A percentile compares a stretch with the other conserved stretches of the same genome.
Evolutionary conservation across 2,888 invertebrate genomes (phyloP).

Genomic region (Oscheius sp.): DNA sequence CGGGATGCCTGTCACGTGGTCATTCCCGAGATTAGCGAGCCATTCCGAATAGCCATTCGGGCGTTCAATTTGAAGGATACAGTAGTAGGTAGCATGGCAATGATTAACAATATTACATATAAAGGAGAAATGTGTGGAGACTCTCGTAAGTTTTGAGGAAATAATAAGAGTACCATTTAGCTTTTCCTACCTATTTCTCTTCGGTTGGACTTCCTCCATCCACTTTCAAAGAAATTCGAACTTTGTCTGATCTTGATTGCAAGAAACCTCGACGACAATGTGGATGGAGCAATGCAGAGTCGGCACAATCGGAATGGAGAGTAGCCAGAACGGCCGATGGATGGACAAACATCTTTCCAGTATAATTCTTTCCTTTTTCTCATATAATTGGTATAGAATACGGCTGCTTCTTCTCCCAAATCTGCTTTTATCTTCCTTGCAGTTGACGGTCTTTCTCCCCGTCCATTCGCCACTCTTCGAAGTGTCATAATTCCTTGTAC

Average conservation of each 20-base stretch:
- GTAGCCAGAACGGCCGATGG: constrained; percentile 53
- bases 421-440: constrained; percentile 65
- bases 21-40: constrained; percentile 61
- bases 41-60: constrained; percentile 65
- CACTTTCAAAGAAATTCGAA: constrained; percentile 35
- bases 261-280: constrained; percentile 39
- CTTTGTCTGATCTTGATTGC: constrained; percentile 55
- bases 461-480: constrained; percentile 57
- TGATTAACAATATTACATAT: constrained; percentile 62
- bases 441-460: constrained; percentile 64
- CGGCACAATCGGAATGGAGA: constrained; percentile 53
- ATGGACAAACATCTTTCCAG: constrained; percentile 55
- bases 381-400: constrained; percentile 1
- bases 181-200: constrained; percentile 43
- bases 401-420: constrained; percentile 38
- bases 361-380: neutral
- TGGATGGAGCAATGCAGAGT: constrained; percentile 47
- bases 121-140: constrained; percentile 60
- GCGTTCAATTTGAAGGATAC: constrained; percentile 61
- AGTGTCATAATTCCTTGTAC: constrained; percentile 67
- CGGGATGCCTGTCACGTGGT: constrained; percentile 43
- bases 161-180: constrained; percentile 22
- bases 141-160: constrained; percentile 41
- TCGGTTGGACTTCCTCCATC: constrained; percentile 38
- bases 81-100: constrained; percentile 60